Evolutionary conservation across 2,113 vertebrate species (phyloP), one percentile per base, ranked within the genome.

Genomic region (Poicephalus meyeri): DNA sequence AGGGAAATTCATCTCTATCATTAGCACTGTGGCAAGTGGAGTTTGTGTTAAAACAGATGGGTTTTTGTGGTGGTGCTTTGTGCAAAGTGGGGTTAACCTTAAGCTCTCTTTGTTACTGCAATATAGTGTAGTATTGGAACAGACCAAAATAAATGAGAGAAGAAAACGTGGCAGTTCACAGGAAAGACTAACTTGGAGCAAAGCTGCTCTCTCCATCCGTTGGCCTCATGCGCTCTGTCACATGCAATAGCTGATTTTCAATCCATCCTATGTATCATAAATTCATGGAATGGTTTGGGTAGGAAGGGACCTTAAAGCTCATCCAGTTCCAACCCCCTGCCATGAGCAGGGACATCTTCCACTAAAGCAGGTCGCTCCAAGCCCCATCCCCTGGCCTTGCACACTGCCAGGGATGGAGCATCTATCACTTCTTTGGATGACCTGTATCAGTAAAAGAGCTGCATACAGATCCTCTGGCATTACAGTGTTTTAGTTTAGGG

Each of bases 41-140:
- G 52, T 23, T 80, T 12, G 10, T 15, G 0, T 23, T 18, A 41
- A 50, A 49, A 5, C 19, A 16, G 20, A 47, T 11, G 23, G n/a
- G 17, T 0, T 25, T n/a, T n/a, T 49, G 79, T 23, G 74, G 31
- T 2, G 7, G 8, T 4, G 35, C 28, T 1, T 7, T 16, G 0
- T 6, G 20, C 28, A 17, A 72, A 77, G 19, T 3, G 24, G 24
- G 1, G 2, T 14, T 41, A 8, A 28, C 13, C 14, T 60, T 16
- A 8, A 60, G 13, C 10, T 76, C 18, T 37, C 37, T 39, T 35
- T 3, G 6, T 15, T 35, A 0, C 23, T 23, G 28, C 2, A 1
- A 1, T n/a, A 2, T 25, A 7, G 16, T 2, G 31, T 7, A 9
- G 21, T 0, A 0, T 1, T 72, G 80, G 58, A 26, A 26, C 6